Percentiles rank a stretch among this genome's conserved stretches.
phyloP scores from a whole-genome alignment of 2,797 vertebrate species.

The Iguana delicatissima region DNA sequence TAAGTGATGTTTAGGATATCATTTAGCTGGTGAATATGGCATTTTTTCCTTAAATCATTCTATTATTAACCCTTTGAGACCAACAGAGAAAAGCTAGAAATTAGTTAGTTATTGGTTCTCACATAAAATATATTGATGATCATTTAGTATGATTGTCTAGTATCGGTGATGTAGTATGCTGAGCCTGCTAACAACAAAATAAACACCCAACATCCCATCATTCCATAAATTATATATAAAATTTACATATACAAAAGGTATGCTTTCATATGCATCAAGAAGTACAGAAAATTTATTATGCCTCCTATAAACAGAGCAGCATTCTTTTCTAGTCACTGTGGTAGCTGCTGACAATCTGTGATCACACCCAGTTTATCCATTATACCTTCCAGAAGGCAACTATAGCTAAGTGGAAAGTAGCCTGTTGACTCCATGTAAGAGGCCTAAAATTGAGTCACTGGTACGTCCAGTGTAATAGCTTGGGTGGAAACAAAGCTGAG shows the following conservation, averaged over 20 bases:
- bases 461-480: neutral
- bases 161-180: neutral
- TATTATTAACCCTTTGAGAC: neutral
- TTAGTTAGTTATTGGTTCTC: neutral
- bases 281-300: neutral
- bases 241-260: neutral
- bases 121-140: neutral
- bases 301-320: neutral
- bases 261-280: neutral
- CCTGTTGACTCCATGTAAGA: neutral
- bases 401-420: neutral
- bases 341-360: neutral
- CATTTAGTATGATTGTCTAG: neutral
- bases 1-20: neutral
- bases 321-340: neutral
- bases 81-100: constrained; percentile 8
- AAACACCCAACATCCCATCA: constrained; percentile 14
- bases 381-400: neutral
- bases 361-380: neutral
- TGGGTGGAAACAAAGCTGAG: neutral
- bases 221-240: constrained; percentile 25
- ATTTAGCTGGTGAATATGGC: neutral
- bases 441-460: neutral
- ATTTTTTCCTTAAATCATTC: neutral
- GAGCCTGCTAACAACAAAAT: constrained; percentile 1